Base-by-base conservation (phyloP, 1,140 invertebrate genomes). In the Lanistes nyassanus region DNA sequence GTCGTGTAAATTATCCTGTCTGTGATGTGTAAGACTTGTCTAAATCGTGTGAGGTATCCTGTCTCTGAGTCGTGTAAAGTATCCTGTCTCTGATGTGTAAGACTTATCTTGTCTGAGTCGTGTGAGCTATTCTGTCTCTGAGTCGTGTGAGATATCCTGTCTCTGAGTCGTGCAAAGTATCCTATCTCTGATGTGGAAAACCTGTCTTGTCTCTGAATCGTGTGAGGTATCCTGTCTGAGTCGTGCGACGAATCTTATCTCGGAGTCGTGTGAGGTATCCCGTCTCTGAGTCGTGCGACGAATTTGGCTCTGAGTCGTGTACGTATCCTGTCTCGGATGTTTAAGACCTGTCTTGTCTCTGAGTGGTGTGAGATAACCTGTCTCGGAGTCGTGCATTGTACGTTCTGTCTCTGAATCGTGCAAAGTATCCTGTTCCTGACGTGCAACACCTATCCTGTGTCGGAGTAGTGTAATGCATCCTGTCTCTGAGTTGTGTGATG, bases 251-350 rank as follows among this genome's bases (percentile, higher is more conserved):
- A n/a, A n/a, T n/a, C n/a, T n/a, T n/a, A n/a, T n/a, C n/a, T n/a
- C n/a, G 96, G 90, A 93, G 93, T 76, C 47, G 34, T 6, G 3
- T 39, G 36, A 23, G 19, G 3, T 29, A 21, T 37, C 21, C n/a
- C 31, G 21, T 65, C 31, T 21, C 58, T 13, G 23, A 11, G 5
- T 23, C 31, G 21, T 31, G 9, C 36, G 11, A 13, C 21, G 31
- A 7, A 37, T 65, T 16, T 65, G 31, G 7, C 26, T 31, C 21
- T 65, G 6, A 1, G 62, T 13, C 23, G 31, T 23, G 21, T 36
- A n/a, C n/a, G n/a, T n/a, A n/a, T n/a, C n/a, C n/a, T n/a, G n/a
- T n/a, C n/a, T n/a, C n/a, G n/a, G n/a, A n/a, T n/a, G n/a, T n/a
- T n/a, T n/a, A n/a, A n/a, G n/a, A n/a, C n/a, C n/a, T n/a, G n/a